Evolutionary conservation across 2,113 vertebrate genomes (phyloP).

Genomic region (Hylia prasina): DNA sequence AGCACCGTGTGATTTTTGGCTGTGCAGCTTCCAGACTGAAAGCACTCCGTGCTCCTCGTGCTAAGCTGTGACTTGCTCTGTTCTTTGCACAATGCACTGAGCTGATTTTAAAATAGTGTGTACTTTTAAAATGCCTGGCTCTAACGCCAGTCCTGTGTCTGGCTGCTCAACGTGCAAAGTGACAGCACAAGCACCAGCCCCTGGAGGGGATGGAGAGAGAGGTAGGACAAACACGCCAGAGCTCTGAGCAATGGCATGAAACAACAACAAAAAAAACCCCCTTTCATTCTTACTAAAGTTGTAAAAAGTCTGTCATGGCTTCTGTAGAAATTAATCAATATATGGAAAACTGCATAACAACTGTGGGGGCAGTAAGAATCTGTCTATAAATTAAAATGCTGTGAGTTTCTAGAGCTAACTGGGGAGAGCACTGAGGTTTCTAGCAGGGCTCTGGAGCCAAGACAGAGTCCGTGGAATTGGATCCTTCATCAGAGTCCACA

Average conservation of each 20-base stretch:
- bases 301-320: neutral
- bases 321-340: neutral
- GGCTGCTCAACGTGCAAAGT: neutral
- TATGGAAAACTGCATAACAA: neutral
- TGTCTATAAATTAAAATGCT: neutral
- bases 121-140: neutral
- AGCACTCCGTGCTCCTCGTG: fast-evolving
- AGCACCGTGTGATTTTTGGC: neutral
- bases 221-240: neutral
- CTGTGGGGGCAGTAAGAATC: neutral
- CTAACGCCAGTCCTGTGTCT: neutral
- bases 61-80: neutral
- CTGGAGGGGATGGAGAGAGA: neutral
- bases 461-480: neutral
- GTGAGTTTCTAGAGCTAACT: neutral
- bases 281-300: neutral
- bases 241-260: neutral
- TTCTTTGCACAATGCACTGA: neutral
- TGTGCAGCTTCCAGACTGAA: neutral
- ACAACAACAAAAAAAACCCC: neutral
- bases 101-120: neutral
- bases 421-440: neutral
- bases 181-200: neutral
- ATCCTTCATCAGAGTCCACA: neutral
- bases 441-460: neutral